Conservation (phyloP, 2,797 vertebrate species). For the Chrysocyon brachyurus region DNA sequence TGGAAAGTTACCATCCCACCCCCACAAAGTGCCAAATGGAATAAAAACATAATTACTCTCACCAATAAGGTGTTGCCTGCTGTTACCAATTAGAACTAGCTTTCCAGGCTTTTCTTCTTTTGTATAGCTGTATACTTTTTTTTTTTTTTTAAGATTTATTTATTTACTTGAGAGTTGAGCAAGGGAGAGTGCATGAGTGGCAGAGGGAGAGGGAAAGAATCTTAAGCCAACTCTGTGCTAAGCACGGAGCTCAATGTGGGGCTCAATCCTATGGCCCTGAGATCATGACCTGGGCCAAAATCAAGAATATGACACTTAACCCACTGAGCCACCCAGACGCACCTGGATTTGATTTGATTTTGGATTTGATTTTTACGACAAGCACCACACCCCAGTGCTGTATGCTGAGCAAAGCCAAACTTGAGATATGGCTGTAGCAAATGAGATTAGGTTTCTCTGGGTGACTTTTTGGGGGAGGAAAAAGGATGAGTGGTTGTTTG, state of each 20-base stretch:
- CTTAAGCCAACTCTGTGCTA: not conserved
- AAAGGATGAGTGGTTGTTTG: not conserved
- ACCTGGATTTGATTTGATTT: constrained; percentile 57
- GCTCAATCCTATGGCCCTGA: too few species aligned
- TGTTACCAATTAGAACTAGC: not conserved
- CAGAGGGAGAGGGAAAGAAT: not conserved
- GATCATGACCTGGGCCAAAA: not conserved
- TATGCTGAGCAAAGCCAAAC: constrained; percentile 10
- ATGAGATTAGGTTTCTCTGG: constrained; percentile 9
- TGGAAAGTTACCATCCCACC: not conserved
- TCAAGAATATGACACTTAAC: not conserved
- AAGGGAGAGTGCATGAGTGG: not conserved
- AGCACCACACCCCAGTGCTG: not conserved
- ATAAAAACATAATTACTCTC: not conserved
- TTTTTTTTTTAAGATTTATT: not conserved
- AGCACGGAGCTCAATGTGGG: not conserved
- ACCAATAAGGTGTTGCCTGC: not conserved
- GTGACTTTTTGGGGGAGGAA: not conserved
- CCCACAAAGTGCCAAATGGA: not conserved
- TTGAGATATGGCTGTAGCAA: not conserved
- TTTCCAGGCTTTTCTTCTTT: constrained; percentile 13
- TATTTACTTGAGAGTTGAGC: not conserved
- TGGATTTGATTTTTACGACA: constrained; percentile 61
- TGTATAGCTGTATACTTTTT: not conserved
- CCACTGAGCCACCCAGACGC: not conserved